These are phyloP conservation scores for Prionailurus viverrinus DNA, from an alignment of 2,113 vertebrate species.

Conservation along the genomic window DNA sequence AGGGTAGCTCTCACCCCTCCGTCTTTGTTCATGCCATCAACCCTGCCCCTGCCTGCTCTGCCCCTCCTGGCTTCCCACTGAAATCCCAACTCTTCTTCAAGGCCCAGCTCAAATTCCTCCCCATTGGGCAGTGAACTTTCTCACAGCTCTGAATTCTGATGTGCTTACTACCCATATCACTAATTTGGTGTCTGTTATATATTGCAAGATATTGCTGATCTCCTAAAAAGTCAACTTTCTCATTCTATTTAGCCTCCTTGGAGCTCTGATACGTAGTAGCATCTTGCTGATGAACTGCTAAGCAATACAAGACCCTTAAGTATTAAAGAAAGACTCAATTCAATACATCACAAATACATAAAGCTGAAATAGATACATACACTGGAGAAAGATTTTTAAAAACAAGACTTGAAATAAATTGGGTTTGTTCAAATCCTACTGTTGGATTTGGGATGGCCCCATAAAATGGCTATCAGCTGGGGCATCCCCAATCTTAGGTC, in stretches of 20 bases:
- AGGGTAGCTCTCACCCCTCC: background rate
- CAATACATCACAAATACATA: background rate
- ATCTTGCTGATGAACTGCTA: background rate
- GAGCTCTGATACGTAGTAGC: background rate
- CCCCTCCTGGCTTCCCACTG: background rate
- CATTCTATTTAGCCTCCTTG: background rate
- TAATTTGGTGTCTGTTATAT: background rate
- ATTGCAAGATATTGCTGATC: background rate
- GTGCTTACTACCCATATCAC: rapidly evolving
- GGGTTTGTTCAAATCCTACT: background rate
- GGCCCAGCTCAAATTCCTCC: slow-evolving; percentile 51
- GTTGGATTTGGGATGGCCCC: background rate
- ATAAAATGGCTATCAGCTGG: background rate
- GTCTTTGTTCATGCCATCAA: background rate
- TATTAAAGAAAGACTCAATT: slow-evolving; percentile 8
- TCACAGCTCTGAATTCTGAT: slow-evolving; percentile 53
- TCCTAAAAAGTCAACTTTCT: background rate
- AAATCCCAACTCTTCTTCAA: slow-evolving; percentile 56
- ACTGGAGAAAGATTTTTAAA: slow-evolving; percentile 31
- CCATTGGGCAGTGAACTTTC: background rate
- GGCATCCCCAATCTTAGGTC: background rate
- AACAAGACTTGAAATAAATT: slow-evolving; percentile 7
- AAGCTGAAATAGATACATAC: background rate
- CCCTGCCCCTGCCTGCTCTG: background rate
- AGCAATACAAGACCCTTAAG: background rate